Conservation (phyloP, 2,888 invertebrate genomes). For the Sesia apiformis region DNA sequence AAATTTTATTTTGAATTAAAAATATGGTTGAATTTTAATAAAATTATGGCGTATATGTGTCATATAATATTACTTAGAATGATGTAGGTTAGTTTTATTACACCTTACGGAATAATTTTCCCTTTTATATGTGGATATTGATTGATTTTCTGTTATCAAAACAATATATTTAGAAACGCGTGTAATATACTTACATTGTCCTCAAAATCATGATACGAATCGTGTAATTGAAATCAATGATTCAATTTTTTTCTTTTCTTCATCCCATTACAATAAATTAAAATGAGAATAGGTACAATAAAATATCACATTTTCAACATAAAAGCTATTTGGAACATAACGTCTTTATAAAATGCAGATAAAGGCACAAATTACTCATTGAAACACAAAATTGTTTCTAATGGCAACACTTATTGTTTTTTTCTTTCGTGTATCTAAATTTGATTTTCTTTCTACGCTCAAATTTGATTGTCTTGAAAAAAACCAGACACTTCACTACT, state of each 20-base stretch:
- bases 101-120: too few relatives aligned
- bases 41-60: too few relatives aligned
- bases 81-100: too few relatives aligned
- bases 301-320: background rate
- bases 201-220: slow-evolving; percentile 13
- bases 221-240: background rate
- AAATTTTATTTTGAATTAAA: too few relatives aligned
- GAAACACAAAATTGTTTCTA: background rate
- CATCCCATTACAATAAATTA: background rate
- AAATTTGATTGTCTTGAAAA: too few relatives aligned
- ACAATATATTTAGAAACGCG: background rate
- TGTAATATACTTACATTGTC: slow-evolving; percentile 12
- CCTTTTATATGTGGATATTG: too few relatives aligned
- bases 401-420: background rate
- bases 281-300: background rate
- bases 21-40: too few relatives aligned
- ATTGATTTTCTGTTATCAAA: too few relatives aligned
- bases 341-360: background rate
- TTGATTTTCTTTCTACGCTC: too few relatives aligned
- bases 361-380: background rate
- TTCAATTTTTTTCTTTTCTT: background rate
- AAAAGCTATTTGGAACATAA: background rate
- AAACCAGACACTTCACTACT: too few relatives aligned
- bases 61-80: too few relatives aligned
- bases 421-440: too few relatives aligned